Base-by-base conservation (phyloP, 2,888 invertebrate genomes). In the Pristionchus fissidentatus region DNA sequence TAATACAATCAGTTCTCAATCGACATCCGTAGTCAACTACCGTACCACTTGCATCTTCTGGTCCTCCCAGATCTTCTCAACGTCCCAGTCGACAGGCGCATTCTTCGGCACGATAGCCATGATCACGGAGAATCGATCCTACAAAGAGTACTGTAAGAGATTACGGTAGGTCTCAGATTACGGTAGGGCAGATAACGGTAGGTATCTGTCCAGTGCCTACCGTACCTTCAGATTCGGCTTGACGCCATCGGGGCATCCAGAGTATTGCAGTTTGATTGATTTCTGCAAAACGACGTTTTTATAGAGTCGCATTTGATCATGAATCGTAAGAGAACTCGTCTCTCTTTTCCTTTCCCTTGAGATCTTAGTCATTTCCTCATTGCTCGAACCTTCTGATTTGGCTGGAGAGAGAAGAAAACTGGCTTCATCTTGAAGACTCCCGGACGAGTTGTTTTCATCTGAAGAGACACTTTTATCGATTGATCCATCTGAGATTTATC, bases 361-460 rank as follows among this genome's bases (percentile, higher is more conserved):
- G 7, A 70, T 70, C 66, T n/a, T n/a, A 4, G 32, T 29, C 75
- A 77, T 77, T 29, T 49, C 29, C 43, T 29, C 29, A 19, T 73
- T 38, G 15, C 55, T 57, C 29, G 60, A 26, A 81, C 80, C 80
- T 81, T 81, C 43, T 81, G 46, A 35, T 60, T 62, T 4, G 60
- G 80, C 32, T 43, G 62, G 41, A 81, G 32, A 22, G 35, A 13
- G 46, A 81, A 81, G 62, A 26, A 62, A 19, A 81, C 80, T 3
- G 80, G 80, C 46, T 49, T 60, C 80, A 81, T 81, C 32, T 62
- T 60, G 62, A 81, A 81, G 19, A 43, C 32, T n/a, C 62, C 80
- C 7, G 80, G 60, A 38, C 80, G 80, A 81, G 80, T 81, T 46
- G 80, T 62, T 22, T 81, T 81, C 80, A 81, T 81, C 80, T 81